A percentile compares a stretch with the other conserved stretches of the same genome.
phyloP scores from a whole-genome alignment of 1,140 invertebrate genomes.

The Lethrus apterus region DNA sequence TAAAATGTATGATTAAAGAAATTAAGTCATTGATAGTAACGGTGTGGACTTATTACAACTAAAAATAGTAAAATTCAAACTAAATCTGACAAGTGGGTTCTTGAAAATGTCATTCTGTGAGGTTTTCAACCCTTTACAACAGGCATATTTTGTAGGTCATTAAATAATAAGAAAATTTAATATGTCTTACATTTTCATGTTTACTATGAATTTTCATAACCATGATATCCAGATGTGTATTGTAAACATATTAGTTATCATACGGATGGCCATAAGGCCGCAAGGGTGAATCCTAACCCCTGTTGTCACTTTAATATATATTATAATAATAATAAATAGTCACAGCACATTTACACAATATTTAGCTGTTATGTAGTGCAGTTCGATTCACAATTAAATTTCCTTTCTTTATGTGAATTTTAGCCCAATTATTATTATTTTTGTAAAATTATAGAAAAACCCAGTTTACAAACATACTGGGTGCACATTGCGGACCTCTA shows the following conservation, averaged over 20 bases:
- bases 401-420: conserved; percentile 1
- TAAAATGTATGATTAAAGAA: too few relatives aligned
- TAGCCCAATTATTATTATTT: conserved; percentile 25
- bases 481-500: conserved; percentile 30
- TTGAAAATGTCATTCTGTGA: conserved; percentile 24
- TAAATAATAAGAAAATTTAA: conserved; percentile 13
- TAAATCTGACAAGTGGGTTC: conserved; percentile 27
- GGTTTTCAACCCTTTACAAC: conserved; percentile 22
- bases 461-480: conserved; percentile 40
- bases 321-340: conserved; percentile 10
- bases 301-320: conserved; percentile 29
- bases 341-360: conserved; percentile 4
- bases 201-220: conserved; percentile 15
- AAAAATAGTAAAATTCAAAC: conserved; percentile 1
- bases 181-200: conserved; percentile 17
- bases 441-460: conserved; percentile 34
- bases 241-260: conserved; percentile 24
- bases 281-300: conserved; percentile 37
- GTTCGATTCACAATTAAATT: too few relatives aligned
- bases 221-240: conserved; percentile 12
- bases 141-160: conserved; percentile 30
- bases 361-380: too few relatives aligned
- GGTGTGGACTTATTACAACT: neutral
- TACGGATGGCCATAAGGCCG: conserved; percentile 32
- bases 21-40: too few relatives aligned